phyloP scores from a whole-genome alignment of 2,113 vertebrate species.

The Castor canadensis region DNA sequence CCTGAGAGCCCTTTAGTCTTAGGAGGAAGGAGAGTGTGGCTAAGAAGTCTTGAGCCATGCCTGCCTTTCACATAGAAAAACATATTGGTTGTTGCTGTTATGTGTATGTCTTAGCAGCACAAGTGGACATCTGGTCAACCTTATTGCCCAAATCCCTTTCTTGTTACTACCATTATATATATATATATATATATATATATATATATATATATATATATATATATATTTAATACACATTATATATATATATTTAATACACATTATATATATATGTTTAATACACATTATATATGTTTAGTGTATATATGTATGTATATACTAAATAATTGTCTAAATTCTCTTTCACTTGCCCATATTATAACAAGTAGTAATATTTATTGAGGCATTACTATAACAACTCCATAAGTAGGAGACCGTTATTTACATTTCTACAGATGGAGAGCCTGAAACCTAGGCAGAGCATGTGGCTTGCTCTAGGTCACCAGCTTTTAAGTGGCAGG shows the following conservation, averaged over 20 bases:
- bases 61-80: not conserved
- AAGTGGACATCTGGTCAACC: not conserved
- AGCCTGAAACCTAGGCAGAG: not conserved
- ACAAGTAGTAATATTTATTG: not conserved
- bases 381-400: not conserved
- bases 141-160: not conserved
- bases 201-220: not conserved
- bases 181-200: not conserved
- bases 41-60: not conserved
- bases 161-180: not conserved
- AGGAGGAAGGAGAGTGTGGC: not conserved
- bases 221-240: not conserved
- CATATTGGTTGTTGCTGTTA: fast-evolving
- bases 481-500: not conserved
- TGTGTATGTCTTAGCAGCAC: too few species aligned
- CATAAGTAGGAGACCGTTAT: not conserved
- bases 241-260: not conserved
- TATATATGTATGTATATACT: not conserved
- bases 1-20: not conserved
- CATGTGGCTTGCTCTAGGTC: not conserved
- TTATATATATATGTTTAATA: too few species aligned
- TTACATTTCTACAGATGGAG: not conserved
- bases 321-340: not conserved
- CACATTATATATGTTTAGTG: not conserved
- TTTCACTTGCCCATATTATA: not conserved